Percentiles rank a stretch among this genome's conserved stretches.
phyloP scores from a whole-genome alignment of 92 coral and sea anemone species.

The Blastomussa wellsi region DNA sequence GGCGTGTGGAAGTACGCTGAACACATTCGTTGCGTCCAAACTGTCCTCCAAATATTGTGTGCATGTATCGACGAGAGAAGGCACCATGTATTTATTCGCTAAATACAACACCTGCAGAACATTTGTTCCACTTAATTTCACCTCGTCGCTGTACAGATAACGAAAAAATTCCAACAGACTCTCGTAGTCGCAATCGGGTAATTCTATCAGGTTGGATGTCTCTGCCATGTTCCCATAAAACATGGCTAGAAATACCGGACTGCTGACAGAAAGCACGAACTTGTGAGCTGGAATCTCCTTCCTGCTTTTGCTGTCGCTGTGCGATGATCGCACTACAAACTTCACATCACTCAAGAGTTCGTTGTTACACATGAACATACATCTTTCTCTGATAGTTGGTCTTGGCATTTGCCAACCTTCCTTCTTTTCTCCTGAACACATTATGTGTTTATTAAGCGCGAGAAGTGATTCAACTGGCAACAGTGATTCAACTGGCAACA shows the following conservation, averaged over 20 bases:
- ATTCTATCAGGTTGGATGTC: constrained; percentile 17
- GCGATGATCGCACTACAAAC: constrained; percentile 18
- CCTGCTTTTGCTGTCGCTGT: not conserved
- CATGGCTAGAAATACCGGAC: constrained; percentile 42
- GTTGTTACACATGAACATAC: constrained; percentile 26
- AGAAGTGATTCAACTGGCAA: not conserved
- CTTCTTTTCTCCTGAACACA: not conserved
- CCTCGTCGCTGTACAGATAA: constrained; percentile 37
- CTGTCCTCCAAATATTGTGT: constrained; percentile 2
- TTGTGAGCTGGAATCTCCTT: constrained; percentile 32
- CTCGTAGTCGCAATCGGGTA: constrained; percentile 41
- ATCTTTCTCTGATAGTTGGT: constrained; percentile 20
- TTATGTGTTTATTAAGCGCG: not conserved
- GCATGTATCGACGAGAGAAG: constrained; percentile 39
- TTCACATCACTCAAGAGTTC: constrained; percentile 38
- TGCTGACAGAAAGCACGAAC: constrained; percentile 43
- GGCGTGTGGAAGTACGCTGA: constrained; percentile 29
- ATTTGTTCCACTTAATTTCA: constrained; percentile 23
- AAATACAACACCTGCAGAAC: constrained; percentile 33
- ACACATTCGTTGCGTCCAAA: constrained; percentile 32
- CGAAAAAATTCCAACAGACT: constrained; percentile 40
- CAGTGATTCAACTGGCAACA: not conserved
- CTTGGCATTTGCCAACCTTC: constrained; percentile 24
- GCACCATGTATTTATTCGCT: constrained; percentile 48
- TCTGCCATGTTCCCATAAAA: constrained; percentile 39